Evolutionary conservation across 2,888 invertebrate species (phyloP).

Genomic region (Lochmaea capreae): DNA sequence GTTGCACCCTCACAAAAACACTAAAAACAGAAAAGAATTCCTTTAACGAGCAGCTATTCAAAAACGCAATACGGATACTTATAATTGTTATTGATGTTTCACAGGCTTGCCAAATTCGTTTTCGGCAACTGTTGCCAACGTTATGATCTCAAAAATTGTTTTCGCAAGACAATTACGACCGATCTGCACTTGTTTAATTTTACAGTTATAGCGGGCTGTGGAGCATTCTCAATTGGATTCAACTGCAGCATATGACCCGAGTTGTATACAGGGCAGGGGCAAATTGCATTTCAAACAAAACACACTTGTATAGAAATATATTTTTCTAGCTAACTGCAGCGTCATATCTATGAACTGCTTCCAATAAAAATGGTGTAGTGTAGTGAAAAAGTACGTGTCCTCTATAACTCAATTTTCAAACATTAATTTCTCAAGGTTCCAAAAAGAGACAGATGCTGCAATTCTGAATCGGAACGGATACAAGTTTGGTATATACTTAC

Average conservation of each 20-base stretch:
- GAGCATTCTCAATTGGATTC: conserved; percentile 25
- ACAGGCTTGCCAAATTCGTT: conserved; percentile 43
- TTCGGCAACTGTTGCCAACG: conserved; percentile 50
- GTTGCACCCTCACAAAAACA: background rate
- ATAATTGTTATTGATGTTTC: conserved; percentile 49
- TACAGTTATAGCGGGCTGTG: conserved; percentile 40
- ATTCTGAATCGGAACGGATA: too few species aligned
- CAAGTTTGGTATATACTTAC: too few species aligned
- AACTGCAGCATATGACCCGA: conserved; percentile 14
- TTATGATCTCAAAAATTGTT: conserved; percentile 49
- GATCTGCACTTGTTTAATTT: conserved; percentile 48
- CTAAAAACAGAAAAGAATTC: background rate
- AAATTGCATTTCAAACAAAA: background rate
- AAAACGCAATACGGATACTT: conserved; percentile 50
- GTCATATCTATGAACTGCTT: too few species aligned
- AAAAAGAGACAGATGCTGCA: too few species aligned
- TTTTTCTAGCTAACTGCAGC: too few species aligned
- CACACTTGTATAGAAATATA: too few species aligned
- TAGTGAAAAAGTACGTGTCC: too few species aligned
- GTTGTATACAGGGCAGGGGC: background rate
- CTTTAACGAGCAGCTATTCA: conserved; percentile 37
- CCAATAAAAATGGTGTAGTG: too few species aligned
- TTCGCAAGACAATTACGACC: conserved; percentile 47
- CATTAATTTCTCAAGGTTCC: too few species aligned
- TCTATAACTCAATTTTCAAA: too few species aligned